Conservation (phyloP, 2,888 invertebrate species). For the Cactoblastis cactorum region DNA sequence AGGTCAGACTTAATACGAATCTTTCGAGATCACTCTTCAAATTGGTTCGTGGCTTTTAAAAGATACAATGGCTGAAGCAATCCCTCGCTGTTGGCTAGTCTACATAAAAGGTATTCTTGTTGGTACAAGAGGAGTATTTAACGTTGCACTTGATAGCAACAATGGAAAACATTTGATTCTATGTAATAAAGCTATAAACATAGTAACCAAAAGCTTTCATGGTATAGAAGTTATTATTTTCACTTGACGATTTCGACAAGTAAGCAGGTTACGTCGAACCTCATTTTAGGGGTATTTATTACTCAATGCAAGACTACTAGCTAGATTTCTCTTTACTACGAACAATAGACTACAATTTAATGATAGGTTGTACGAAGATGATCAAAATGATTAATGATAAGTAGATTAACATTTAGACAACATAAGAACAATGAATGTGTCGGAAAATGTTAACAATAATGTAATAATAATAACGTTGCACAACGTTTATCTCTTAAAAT, state of each 20-base stretch:
- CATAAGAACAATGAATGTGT: background rate
- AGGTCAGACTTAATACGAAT: constrained; percentile 20
- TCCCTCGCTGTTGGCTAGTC: background rate
- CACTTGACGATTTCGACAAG: no score
- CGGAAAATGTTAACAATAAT: background rate
- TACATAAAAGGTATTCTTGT: no score
- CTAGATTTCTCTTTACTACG: background rate
- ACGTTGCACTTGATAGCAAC: no score
- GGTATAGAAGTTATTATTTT: no score
- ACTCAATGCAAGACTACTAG: no score
- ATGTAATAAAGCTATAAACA: no score
- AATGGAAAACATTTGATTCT: no score
- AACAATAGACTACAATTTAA: constrained; percentile 1
- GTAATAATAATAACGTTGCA: background rate
- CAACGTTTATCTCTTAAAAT: background rate
- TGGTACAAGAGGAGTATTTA: no score
- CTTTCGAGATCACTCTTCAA: background rate
- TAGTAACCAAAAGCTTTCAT: no score
- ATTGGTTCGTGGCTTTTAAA: background rate
- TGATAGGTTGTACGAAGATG: background rate
- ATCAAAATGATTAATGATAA: constrained; percentile 1
- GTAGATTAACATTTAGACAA: background rate
- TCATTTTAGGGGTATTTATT: no score
- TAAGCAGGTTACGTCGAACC: no score
- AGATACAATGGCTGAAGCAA: background rate